Percentiles rank a stretch among this genome's conserved stretches.
phyloP scores from a whole-genome alignment of 2,797 vertebrate genomes.

The Labeo calbasu region DNA sequence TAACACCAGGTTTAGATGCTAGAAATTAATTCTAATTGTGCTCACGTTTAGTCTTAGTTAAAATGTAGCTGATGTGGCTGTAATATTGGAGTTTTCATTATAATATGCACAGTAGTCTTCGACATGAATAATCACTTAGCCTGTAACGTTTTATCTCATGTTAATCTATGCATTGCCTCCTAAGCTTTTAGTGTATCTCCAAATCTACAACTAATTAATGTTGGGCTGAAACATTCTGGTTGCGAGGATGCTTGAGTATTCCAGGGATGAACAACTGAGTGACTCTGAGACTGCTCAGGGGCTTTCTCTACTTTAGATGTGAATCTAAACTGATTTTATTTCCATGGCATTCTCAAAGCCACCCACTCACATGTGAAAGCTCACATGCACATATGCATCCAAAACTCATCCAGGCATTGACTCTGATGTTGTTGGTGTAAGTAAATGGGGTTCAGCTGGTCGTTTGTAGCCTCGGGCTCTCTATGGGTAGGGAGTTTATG shows the following conservation, averaged over 20 bases:
- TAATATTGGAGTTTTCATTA: not conserved
- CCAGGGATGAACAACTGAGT: conserved; percentile 26
- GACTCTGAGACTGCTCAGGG: conserved; percentile 27
- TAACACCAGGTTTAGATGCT: not conserved
- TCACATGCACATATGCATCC: conserved; percentile 44
- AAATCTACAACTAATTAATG: conserved; percentile 34
- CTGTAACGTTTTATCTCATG: conserved; percentile 8
- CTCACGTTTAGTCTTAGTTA: not conserved
- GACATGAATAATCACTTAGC: not conserved
- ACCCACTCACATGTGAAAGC: conserved; percentile 40
- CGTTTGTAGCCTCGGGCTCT: conserved; percentile 21
- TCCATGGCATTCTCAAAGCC: conserved; percentile 42
- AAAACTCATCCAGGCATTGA: conserved; percentile 27
- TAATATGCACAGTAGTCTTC: not conserved
- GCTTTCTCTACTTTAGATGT: conserved; percentile 20
- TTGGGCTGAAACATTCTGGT: conserved; percentile 27
- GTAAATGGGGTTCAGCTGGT: conserved; percentile 29
- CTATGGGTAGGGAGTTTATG: conserved; percentile 13
- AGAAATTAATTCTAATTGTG: not conserved
- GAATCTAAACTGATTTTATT: conserved; percentile 40
- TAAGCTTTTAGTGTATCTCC: conserved; percentile 16
- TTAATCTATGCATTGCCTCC: conserved; percentile 13
- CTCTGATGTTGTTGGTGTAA: conserved; percentile 31
- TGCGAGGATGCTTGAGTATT: conserved; percentile 14
- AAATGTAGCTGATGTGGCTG: not conserved